Base-by-base conservation (phyloP, 1,140 invertebrate genomes). In the Drosophila nebulosa region DNA sequence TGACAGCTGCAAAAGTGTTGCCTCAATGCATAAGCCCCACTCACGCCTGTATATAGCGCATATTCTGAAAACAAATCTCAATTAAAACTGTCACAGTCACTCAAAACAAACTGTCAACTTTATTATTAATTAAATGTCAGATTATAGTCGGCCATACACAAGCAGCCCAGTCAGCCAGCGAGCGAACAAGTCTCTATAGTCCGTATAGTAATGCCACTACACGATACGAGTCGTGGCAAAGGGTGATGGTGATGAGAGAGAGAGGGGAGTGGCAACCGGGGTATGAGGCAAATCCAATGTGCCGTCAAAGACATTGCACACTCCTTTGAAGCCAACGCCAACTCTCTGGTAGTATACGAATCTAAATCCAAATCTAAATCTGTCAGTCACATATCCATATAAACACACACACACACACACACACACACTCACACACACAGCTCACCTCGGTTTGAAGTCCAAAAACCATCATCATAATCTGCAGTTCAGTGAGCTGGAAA, bases 91-190 rank as follows among this genome's bases (percentile, higher is more conserved):
- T 89, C 85, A 89, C 85, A 89, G 71, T 89, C 74, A 80, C 80
- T 89, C 80, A 89, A 78, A 85, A 89, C 85, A 89, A 89, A 68
- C 83, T 89, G 85, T 89, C 85, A 80, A 85, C 78, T 89, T 89
- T 89, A 89, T 89, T 89, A 89, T 89, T 89, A 89, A 89, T 89
- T 89, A 89, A 89, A 89, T 89, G 85, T 85, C 85, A 85, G 85
- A 89, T 89, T 89, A 89, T 89, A 89, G 70, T 80, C 74, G 70
- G 58, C 62, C 69, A 62, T 78, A 74, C 72, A 63, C 61, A 77
- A 72, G 27, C 62, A 60, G 16, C 39, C 10, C 16, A 46, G 7
- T 18, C 39, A 39, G n/a, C 14, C 14, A 21, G 39, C 14, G 16
- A 35, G 16, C 30, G 16, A 39, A 39, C 36, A 26, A 30, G 27